Conservation (phyloP, 2,113 vertebrate species). For the Oncorhynchus tshawytscha region DNA sequence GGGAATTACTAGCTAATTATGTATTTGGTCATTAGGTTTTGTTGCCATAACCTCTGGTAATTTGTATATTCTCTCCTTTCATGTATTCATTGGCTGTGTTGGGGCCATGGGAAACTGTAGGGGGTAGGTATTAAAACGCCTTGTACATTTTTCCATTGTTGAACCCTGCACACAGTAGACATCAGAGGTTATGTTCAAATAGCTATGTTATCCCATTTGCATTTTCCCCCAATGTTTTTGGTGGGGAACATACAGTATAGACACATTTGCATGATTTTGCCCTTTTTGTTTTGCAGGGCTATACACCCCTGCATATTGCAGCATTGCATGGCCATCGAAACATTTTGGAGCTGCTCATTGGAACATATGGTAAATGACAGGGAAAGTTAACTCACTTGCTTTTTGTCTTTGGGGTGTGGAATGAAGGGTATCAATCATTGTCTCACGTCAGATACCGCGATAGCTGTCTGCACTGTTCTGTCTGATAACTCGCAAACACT, state of each 20-base stretch:
- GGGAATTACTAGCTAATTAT: constrained; percentile 75
- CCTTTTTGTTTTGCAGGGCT: constrained; percentile 64
- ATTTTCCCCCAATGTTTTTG: neutral
- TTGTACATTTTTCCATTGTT: constrained; percentile 18
- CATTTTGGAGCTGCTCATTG: constrained; percentile 72
- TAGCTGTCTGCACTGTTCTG: too few species aligned
- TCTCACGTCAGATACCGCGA: too few species aligned
- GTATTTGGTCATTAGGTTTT: constrained; percentile 72
- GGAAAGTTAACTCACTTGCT: neutral
- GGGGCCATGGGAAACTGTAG: constrained; percentile 64
- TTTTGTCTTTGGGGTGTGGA: neutral
- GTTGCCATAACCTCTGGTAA: constrained; percentile 78
- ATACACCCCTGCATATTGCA: constrained; percentile 81
- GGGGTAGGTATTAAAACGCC: constrained; percentile 65
- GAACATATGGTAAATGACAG: constrained; percentile 67
- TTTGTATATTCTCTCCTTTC: constrained; percentile 62
- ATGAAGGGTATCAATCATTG: too few species aligned
- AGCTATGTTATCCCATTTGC: neutral
- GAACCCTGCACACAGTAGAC: neutral
- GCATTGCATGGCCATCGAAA: constrained; percentile 74
- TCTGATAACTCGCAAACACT: too few species aligned
- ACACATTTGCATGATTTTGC: neutral
- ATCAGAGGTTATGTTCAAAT: constrained; percentile 8
- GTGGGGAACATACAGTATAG: neutral
- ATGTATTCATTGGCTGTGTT: constrained; percentile 50